A percentile compares a stretch with the other conserved stretches of the same genome.
Conservation (phyloP, 1,140 invertebrate genomes). For the Zelostemma sp. region DNA sequence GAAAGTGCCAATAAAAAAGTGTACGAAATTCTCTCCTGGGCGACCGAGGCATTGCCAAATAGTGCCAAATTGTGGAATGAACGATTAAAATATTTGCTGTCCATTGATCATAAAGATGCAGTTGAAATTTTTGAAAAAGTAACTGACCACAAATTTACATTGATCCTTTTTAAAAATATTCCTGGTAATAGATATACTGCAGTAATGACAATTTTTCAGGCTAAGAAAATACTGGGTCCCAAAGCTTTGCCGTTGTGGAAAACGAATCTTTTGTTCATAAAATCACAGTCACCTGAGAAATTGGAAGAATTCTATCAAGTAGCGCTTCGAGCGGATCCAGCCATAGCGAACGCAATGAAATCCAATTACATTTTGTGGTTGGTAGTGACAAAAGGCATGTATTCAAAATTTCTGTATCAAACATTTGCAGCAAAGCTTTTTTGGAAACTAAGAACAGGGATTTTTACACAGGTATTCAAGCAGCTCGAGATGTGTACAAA, state of each 20-base stretch:
- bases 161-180: no score
- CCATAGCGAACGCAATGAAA: conserved; percentile 65
- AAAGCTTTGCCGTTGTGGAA: conserved; percentile 68
- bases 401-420: conserved; percentile 17
- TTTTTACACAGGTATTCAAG: conserved; percentile 65
- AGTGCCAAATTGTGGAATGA: conserved; percentile 69
- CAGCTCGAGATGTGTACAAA: conserved; percentile 65
- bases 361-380: conserved; percentile 70
- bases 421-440: conserved; percentile 1
- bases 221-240: conserved; percentile 57
- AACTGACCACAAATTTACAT: conserved; percentile 15
- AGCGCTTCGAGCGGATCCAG: conserved; percentile 56
- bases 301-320: conserved; percentile 67
- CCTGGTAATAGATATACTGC: no score
- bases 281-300: conserved; percentile 62
- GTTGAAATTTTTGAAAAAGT: conserved; percentile 58
- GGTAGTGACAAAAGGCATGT: conserved; percentile 61
- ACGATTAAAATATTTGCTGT: conserved; percentile 63
- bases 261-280: conserved; percentile 65
- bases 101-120: conserved; percentile 55
- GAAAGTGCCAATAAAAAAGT: conserved; percentile 53
- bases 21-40: conserved; percentile 62
- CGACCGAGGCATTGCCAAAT: conserved; percentile 63
- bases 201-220: no score
- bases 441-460: no score